Evolutionary conservation across 2,888 invertebrate genomes (phyloP), one percentile per base, ranked within the genome.

Genomic region (Phengaris alcon): DNA sequence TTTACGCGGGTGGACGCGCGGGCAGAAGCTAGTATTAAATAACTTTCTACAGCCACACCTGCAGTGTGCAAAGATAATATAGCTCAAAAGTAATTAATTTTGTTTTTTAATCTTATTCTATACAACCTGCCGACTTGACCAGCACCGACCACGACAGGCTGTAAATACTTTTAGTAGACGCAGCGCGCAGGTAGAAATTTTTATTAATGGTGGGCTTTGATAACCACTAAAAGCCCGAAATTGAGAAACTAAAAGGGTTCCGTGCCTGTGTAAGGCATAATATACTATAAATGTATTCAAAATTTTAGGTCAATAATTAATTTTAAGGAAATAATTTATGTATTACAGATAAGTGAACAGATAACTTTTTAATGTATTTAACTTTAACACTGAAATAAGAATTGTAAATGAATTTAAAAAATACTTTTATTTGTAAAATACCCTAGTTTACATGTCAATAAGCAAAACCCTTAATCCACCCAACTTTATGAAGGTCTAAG

Each of bases 141-240:
- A 3, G 22, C 22, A 6, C 52, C 7, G 51, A 54, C 54, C 72
- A 22, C 72, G 22, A 54, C 35, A 72, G 52, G 46, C 54, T 72
- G 72, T 72, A 72, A 72, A 72, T 72, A 72, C 72, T 52, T 72
- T 72, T 72, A 52, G 51, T 51, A 35, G 72, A 35, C 52, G 35
- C 35, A 35, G 12, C 7, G 68, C 52, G 12, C 51, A 51, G 51
- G 35, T 52, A 51, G 54, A 51, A 52, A 35, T 54, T 22, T 52
- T 54, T 52, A 54, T 52, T 72, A 72, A 44, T 54, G 72, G 54
- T 72, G 54, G 54, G 52, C 72, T 12, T 72, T 35, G 72, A 35
- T 3, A 54, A 12, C 13, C 4, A 35, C 2, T 52, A 22, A 13
- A 54, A 72, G 54, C 12, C 13, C 12, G 70, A 70, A 22, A 35